Evolutionary conservation across 2,888 invertebrate species (phyloP).

Genomic region (Oscheius sp.): DNA sequence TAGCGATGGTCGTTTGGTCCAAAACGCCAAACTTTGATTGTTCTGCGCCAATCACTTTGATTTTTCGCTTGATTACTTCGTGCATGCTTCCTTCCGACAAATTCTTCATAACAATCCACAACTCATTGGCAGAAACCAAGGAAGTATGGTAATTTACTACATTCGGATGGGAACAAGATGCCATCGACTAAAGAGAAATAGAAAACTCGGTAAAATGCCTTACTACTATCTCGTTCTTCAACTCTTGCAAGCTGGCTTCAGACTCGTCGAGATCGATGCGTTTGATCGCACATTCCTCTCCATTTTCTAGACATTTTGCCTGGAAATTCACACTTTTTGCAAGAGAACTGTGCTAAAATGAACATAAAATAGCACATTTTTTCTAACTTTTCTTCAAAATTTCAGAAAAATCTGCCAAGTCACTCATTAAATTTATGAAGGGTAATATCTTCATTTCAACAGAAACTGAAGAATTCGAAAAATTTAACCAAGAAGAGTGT

Average conservation of each 20-base stretch:
- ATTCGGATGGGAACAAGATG: slow-evolving; percentile 97
- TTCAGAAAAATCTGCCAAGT: no score
- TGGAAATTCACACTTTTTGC: slow-evolving; percentile 78
- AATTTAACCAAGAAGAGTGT: no score
- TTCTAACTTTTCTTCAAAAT: no score
- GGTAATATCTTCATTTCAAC: no score
- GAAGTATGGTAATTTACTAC: slow-evolving; percentile 98
- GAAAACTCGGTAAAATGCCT: background rate
- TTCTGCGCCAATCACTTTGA: slow-evolving; percentile 74
- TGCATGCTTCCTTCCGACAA: slow-evolving; percentile 82
- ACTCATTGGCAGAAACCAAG: slow-evolving; percentile 80
- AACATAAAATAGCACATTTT: no score
- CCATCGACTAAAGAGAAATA: slow-evolving; percentile 86
- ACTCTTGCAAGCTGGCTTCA: slow-evolving; percentile 98
- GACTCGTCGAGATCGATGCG: slow-evolving; percentile 98
- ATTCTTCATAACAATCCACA: slow-evolving; percentile 91
- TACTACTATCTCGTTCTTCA: slow-evolving; percentile 72
- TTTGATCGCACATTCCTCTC: slow-evolving; percentile 97
- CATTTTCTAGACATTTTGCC: slow-evolving; percentile 87
- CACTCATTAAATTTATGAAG: no score
- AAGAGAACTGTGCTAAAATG: no score
- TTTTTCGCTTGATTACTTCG: slow-evolving; percentile 87
- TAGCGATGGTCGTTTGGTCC: slow-evolving; percentile 95
- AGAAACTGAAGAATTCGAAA: no score
- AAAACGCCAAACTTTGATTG: slow-evolving; percentile 77